phyloP scores from a whole-genome alignment of 2,113 vertebrate genomes.

The Echinops telfairi region DNA sequence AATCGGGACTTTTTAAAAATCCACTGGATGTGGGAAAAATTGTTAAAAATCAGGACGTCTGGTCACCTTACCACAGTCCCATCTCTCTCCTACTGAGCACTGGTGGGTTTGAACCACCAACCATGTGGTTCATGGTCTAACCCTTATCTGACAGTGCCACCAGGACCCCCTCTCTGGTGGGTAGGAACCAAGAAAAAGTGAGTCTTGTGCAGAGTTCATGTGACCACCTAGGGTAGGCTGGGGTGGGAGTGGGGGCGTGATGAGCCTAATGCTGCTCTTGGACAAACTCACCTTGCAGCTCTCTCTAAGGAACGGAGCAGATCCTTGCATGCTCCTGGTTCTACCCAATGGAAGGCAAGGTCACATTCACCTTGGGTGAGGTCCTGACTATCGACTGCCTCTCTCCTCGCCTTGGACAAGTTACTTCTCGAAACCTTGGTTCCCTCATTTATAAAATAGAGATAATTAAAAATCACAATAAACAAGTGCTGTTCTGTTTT shows the following conservation, averaged over 20 bases:
- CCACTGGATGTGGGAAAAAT: no score
- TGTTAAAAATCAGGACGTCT: no score
- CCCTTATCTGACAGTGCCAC: no score
- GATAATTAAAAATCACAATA: slow-evolving; percentile 43
- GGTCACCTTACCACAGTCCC: no score
- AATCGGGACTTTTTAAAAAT: no score
- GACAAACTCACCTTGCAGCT: neutral
- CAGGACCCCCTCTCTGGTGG: neutral
- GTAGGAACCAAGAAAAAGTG: slow-evolving; percentile 4
- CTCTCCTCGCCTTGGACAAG: neutral
- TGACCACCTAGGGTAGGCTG: neutral
- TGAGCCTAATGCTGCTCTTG: neutral
- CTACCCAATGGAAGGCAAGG: neutral
- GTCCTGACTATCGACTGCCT: neutral
- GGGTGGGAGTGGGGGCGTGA: neutral
- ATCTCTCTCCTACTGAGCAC: no score
- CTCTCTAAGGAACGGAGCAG: neutral
- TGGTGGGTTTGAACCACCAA: no score
- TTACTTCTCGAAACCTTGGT: slow-evolving; percentile 51
- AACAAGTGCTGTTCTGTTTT: neutral
- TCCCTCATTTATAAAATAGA: slow-evolving; percentile 43
- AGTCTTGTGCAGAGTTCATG: neutral
- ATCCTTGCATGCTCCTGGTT: neutral
- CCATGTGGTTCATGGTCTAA: no score
- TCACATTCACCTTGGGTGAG: neutral